Conservation (phyloP, 2,113 vertebrate species). For the Oncorhynchus tshawytscha region DNA sequence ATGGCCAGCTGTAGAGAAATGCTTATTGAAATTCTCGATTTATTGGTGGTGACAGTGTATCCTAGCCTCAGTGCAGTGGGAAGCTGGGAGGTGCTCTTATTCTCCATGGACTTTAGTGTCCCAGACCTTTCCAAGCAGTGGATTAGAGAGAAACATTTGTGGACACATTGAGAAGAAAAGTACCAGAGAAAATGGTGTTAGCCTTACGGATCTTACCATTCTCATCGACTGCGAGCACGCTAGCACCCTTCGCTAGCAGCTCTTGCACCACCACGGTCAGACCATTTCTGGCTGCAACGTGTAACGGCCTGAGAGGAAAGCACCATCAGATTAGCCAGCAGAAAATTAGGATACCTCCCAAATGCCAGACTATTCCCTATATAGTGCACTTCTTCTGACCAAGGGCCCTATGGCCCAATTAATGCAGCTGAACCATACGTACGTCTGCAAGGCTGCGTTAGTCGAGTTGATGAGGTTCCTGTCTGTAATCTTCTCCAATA, state of each 20-base stretch:
- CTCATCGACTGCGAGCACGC: slow-evolving; percentile 97
- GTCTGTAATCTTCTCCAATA: slow-evolving; percentile 96
- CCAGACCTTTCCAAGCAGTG: too few species aligned
- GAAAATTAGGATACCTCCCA: too few species aligned
- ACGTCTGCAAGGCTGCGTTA: slow-evolving; percentile 98
- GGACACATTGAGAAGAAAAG: background rate
- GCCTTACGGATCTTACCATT: slow-evolving; percentile 80
- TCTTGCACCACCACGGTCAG: slow-evolving; percentile 96
- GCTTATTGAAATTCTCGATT: too few species aligned
- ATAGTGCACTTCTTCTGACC: too few species aligned
- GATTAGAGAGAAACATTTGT: background rate
- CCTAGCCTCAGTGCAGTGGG: too few species aligned
- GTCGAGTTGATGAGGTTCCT: slow-evolving; percentile 98
- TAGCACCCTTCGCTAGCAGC: slow-evolving; percentile 95
- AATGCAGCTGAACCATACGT: slow-evolving; percentile 54
- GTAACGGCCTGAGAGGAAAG: slow-evolving; percentile 82
- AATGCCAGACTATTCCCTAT: too few species aligned
- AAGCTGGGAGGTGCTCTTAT: too few species aligned
- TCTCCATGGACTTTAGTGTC: too few species aligned
- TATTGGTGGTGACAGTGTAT: too few species aligned
- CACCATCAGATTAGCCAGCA: background rate
- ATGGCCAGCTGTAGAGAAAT: too few species aligned
- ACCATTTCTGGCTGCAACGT: slow-evolving; percentile 96
- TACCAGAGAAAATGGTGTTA: background rate
- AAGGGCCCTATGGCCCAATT: too few species aligned